Evolutionary conservation across 2,797 vertebrate genomes (phyloP).

Genomic region (Pelodytes ibericus): DNA sequence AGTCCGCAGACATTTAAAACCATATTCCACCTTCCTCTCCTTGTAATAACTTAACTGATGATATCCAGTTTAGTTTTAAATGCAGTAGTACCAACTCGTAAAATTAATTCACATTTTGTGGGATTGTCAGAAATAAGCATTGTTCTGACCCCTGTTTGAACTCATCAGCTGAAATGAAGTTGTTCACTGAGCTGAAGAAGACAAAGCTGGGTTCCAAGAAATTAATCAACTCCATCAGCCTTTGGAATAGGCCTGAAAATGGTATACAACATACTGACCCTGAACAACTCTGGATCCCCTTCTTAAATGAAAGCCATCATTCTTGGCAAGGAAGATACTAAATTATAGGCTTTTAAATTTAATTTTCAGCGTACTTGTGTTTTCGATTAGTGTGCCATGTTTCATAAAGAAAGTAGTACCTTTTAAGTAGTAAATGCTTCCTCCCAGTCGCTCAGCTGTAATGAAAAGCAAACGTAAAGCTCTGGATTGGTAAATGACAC

Average conservation of each 20-base stretch:
- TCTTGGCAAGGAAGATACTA: slow-evolving; percentile 81
- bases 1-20: slow-evolving; percentile 22
- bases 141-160: slow-evolving; percentile 94
- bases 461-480: slow-evolving; percentile 66
- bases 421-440: slow-evolving; percentile 69
- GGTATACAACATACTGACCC: slow-evolving; percentile 77
- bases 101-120: slow-evolving; percentile 91
- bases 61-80: slow-evolving; percentile 73
- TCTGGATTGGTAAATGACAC: slow-evolving; percentile 61
- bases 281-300: slow-evolving; percentile 69
- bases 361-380: slow-evolving; percentile 83
- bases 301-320: slow-evolving; percentile 81
- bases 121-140: slow-evolving; percentile 95
- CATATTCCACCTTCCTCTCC: slow-evolving; percentile 26
- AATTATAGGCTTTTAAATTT: slow-evolving; percentile 89
- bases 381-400: slow-evolving; percentile 82
- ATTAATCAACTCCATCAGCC: slow-evolving; percentile 92
- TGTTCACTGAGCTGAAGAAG: slow-evolving; percentile 98
- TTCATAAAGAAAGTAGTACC: slow-evolving; percentile 79
- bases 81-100: slow-evolving; percentile 76
- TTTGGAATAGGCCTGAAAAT: slow-evolving; percentile 68
- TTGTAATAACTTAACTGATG: slow-evolving; percentile 61
- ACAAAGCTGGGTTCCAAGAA: slow-evolving; percentile 88
- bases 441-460: slow-evolving; percentile 55
- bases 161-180: slow-evolving; percentile 99